Conservation (phyloP, 2,888 invertebrate genomes). For the Xestia ashworthii region DNA sequence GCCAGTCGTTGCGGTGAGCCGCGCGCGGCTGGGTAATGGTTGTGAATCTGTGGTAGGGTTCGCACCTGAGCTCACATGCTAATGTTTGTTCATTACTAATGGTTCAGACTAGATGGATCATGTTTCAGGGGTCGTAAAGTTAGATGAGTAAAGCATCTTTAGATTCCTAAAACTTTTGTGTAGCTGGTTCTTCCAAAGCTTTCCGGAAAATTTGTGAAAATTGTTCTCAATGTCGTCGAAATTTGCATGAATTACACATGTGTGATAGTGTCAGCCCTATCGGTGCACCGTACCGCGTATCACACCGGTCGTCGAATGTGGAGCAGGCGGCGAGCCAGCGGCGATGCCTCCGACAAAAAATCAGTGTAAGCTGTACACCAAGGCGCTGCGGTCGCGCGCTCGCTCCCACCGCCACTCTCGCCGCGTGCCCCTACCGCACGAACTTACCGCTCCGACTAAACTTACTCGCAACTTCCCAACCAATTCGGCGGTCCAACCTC, state of each 20-base stretch:
- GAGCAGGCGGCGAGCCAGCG: conserved; percentile 84
- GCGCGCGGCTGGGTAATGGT: conserved; percentile 79
- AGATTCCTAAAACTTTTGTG: neutral
- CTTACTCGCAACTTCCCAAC: conserved; percentile 65
- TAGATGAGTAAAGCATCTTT: neutral
- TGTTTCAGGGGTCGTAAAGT: neutral
- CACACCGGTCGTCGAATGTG: conserved; percentile 89
- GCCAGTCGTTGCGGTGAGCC: conserved; percentile 73
- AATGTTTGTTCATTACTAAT: conserved; percentile 24
- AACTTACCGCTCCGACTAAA: conserved; percentile 67
- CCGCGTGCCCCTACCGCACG: conserved; percentile 67
- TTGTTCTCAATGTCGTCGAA: neutral
- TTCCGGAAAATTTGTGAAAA: neutral
- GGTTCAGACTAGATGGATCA: neutral
- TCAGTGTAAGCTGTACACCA: conserved; percentile 89
- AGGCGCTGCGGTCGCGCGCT: conserved; percentile 86
- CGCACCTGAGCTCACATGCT: conserved; percentile 45
- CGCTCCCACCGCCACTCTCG: conserved; percentile 70
- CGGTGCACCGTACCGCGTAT: conserved; percentile 79
- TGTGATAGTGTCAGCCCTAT: conserved; percentile 70
- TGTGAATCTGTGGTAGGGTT: conserved; percentile 71
- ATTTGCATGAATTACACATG: conserved; percentile 18
- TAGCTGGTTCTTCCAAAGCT: neutral
- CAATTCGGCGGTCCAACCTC: conserved; percentile 43
- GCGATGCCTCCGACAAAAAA: conserved; percentile 90